Evolutionary conservation across 2,888 invertebrate species (phyloP), one percentile per base, ranked within the genome.

Genomic region (Drosophila quinaria): DNA sequence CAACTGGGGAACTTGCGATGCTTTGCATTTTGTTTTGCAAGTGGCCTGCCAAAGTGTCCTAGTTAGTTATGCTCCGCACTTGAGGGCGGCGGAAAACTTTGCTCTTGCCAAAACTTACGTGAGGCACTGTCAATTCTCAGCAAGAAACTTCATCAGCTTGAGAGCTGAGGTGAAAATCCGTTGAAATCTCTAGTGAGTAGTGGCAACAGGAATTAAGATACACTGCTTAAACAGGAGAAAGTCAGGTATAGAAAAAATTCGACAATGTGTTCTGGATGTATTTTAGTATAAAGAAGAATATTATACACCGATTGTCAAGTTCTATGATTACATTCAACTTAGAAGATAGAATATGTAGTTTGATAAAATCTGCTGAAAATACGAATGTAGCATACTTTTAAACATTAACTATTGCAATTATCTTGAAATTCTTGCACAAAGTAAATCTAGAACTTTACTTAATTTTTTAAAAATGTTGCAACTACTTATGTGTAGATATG

Each of bases 61-160:
- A 62, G 56, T 22, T 25, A 65, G 69, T 78, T 63, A 35, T 55
- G 68, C 64, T 68, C 46, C 50, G 29, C 35, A 65, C 54, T 81
- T 73, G 42, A 51, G 46, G 73, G 56, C 52, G 71, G 66, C 52
- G 29, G 33, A 56, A 63, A 81, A 82, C 62, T 85, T 81, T 76
- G 33, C 61, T 46, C 35, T 47, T 41, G 33, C 22, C 3, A 11
- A 66, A 62, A 75, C 54, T 76, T 70, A 19, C 25, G 22, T 3
- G 19, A 25, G 22, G 37, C 56, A 51, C 50, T 42, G 51, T 63
- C 41, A 46, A 17, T 19, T 63, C 50, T 15, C 39, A 55, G 39
- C 9, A 35, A 19, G 11, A 46, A 67, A 62, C 46, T 70, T 67
- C 1, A 37, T 35, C 5, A 35, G 25, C 29, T 59, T 11, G 10